phyloP scores from a whole-genome alignment of 2,888 invertebrate species.

The Eumerus sabulonum region DNA sequence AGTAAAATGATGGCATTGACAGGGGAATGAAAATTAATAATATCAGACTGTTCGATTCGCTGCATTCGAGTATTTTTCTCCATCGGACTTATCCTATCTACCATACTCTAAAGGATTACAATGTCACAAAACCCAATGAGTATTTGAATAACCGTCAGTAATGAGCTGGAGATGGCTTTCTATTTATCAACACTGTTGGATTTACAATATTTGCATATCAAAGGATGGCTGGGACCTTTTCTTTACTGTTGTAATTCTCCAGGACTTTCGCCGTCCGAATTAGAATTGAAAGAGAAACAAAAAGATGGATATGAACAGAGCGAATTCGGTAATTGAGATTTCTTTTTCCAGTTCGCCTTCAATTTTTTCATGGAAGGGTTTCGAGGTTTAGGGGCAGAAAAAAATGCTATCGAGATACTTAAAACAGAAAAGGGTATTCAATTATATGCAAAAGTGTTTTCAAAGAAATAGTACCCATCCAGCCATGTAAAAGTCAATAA shows the following conservation, averaged over 20 bases:
- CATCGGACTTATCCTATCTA: conserved; percentile 25
- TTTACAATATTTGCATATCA: conserved; percentile 38
- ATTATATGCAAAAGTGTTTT: too few species aligned
- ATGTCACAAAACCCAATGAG: conserved; percentile 38
- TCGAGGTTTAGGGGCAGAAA: neutral
- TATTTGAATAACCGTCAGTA: conserved; percentile 34
- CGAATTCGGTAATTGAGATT: too few species aligned
- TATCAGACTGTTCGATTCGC: conserved; percentile 34
- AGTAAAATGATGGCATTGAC: conserved; percentile 61
- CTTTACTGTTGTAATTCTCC: too few species aligned
- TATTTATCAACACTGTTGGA: conserved; percentile 21
- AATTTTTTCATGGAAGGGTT: neutral
- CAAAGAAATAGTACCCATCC: too few species aligned
- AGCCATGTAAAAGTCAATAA: too few species aligned
- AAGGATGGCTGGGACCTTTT: conserved; percentile 18
- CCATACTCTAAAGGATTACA: conserved; percentile 16
- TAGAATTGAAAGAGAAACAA: too few species aligned
- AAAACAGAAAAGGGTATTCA: too few species aligned
- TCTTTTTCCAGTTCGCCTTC: neutral
- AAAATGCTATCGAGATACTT: too few species aligned
- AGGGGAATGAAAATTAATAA: conserved; percentile 61
- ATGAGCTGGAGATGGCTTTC: conserved; percentile 36
- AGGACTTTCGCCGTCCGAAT: too few species aligned
- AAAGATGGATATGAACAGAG: too few species aligned
- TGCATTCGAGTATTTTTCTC: neutral